A percentile compares a stretch with the other conserved stretches of the same genome.
Evolutionary conservation across 2,888 invertebrate species (phyloP).

Genomic region (Drosophila siamana): DNA sequence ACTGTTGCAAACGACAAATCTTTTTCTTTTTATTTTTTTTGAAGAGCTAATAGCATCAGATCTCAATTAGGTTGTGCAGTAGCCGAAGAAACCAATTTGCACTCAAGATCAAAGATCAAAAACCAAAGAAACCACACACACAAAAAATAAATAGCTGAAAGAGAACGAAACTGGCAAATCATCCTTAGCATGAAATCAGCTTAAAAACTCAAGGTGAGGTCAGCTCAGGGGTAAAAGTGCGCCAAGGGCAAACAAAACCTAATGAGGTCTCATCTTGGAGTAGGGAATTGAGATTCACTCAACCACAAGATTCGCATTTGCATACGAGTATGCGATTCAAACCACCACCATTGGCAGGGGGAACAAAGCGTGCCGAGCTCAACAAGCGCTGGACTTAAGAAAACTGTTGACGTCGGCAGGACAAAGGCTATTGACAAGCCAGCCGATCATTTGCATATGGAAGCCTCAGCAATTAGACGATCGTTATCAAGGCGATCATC

Average conservation of each 20-base stretch:
- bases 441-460: constrained; percentile 50
- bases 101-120: constrained; percentile 50
- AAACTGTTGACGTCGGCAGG: constrained; percentile 48
- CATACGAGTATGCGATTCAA: constrained; percentile 49
- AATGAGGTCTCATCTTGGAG: constrained; percentile 60
- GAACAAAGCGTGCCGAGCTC: constrained; percentile 33
- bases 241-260: constrained; percentile 72
- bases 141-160: constrained; percentile 6
- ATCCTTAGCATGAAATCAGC: constrained; percentile 77
- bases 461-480: constrained; percentile 51
- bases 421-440: constrained; percentile 32
- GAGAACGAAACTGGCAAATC: constrained; percentile 60
- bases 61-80: constrained; percentile 48
- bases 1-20: background rate
- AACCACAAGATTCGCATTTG: constrained; percentile 71
- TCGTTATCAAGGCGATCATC: constrained; percentile 51
- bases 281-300: constrained; percentile 46
- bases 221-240: constrained; percentile 62
- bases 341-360: background rate
- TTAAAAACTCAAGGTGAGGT: constrained; percentile 68
- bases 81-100: constrained; percentile 63
- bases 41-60: constrained; percentile 4
- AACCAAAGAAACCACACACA: constrained; percentile 30
- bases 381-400: constrained; percentile 25
- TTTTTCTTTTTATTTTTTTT: background rate